These are phyloP conservation scores for Oncorhynchus mykiss DNA, from an alignment of 2,113 vertebrate species.

Conservation along the genomic window DNA sequence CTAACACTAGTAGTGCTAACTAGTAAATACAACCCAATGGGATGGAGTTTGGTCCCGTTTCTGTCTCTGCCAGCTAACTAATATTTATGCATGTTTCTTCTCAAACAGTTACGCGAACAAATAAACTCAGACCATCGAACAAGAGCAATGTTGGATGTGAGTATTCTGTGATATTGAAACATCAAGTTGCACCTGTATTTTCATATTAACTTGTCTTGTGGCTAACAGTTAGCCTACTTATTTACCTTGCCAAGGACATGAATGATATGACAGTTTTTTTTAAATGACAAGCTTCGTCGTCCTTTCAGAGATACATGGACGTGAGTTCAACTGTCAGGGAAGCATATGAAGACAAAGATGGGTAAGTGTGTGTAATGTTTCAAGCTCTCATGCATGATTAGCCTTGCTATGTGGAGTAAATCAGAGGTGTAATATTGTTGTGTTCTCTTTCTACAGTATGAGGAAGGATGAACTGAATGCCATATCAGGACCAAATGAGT, in stretches of 20 bases:
- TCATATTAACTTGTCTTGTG: neutral
- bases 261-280: neutral
- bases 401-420: neutral
- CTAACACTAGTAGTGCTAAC: neutral
- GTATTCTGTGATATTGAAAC: constrained; percentile 43
- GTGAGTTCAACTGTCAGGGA: constrained; percentile 90
- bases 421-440: neutral
- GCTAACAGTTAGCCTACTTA: neutral
- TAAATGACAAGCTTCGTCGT: neutral
- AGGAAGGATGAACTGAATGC: constrained; percentile 92
- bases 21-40: neutral
- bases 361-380: constrained; percentile 73
- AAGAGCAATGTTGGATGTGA: constrained; percentile 93
- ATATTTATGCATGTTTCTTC: constrained; percentile 7
- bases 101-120: constrained; percentile 85
- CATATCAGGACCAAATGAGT: constrained; percentile 96
- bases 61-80: no score
- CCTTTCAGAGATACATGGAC: constrained; percentile 91
- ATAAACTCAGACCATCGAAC: constrained; percentile 94
- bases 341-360: constrained; percentile 95
- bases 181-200: no score
- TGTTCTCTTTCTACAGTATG: constrained; percentile 70
- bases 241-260: neutral
- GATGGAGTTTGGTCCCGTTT: no score
- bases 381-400: neutral